Base-by-base conservation (phyloP, 2,888 invertebrate species). In the Ennomos erosarius region DNA sequence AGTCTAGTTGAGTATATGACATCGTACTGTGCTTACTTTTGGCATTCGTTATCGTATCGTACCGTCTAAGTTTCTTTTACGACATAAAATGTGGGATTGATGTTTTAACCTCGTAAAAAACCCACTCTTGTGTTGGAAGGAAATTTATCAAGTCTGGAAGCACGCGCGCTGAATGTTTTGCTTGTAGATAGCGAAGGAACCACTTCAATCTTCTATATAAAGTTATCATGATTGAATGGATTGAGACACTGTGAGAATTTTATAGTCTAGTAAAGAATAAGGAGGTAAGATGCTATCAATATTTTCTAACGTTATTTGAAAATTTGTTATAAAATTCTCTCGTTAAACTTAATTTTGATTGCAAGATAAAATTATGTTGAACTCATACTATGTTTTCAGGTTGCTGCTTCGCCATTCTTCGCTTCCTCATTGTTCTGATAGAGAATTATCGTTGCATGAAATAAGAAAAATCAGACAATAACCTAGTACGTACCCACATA, bases 31-130 rank as follows among this genome's bases (percentile, higher is more conserved):
- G n/a, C n/a, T n/a, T n/a, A n/a, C n/a, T n/a, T n/a, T n/a, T 8
- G 33, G 1, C 9, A 1, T 39, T 4, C 8, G 39, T 44, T 42
- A 49, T 46, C 49, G 54, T 11, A 46, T 54, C 59, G 50, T 11
- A 40, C 42, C 50, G 10, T 55, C 10, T 55, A 46, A 54, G 45
- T 34, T 49, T 12, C 13, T 13, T 50, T 44, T 42, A 11, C 48
- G 44, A 50, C 50, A 43, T 58, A 62, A 61, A 58, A 57, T 37
- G 51, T 47, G 13, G 57, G 62, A 62, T 62, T 58, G 62, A 62
- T 62, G 62, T 58, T 57, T 50, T 62, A 48, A 47, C 47, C 50
- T 58, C 62, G 50, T 62, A 54, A 61, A 56, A 54, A 52, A 36
- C 43, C 61, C 55, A 35, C 48, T 51, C 51, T 40, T 54, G 42